Evolutionary conservation across 2,888 invertebrate genomes (phyloP).

Genomic region (Heteropelma amictum): DNA sequence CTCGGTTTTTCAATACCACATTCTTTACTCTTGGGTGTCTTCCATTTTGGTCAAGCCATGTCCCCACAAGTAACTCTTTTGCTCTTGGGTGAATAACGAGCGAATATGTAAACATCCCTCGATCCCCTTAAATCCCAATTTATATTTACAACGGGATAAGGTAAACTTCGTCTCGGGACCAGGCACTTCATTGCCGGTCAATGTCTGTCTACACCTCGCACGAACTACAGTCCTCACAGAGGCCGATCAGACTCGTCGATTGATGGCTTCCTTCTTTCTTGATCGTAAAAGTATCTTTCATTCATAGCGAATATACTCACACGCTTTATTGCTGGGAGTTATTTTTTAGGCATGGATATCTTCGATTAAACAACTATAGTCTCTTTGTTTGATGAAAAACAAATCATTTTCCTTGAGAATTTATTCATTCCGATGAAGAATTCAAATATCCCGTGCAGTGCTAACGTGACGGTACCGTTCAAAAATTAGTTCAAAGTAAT

Average conservation of each 20-base stretch:
- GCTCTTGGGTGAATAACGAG: slow-evolving; percentile 49
- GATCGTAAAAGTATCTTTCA: slow-evolving; percentile 31
- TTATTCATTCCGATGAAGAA: no score
- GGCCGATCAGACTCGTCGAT: slow-evolving; percentile 60
- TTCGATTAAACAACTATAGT: no score
- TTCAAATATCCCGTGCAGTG: no score
- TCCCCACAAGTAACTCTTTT: slow-evolving; percentile 3
- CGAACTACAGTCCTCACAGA: slow-evolving; percentile 47
- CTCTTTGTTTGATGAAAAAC: no score
- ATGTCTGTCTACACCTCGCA: slow-evolving; percentile 72
- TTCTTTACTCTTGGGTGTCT: not conserved
- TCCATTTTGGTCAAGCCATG: not conserved
- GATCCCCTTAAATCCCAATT: slow-evolving; percentile 52
- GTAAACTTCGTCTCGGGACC: slow-evolving; percentile 71
- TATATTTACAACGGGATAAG: slow-evolving; percentile 73
- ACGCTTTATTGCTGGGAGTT: no score
- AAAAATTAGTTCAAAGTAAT: no score
- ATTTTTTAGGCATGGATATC: no score
- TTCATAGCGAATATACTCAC: not conserved
- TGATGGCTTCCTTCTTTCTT: slow-evolving; percentile 66
- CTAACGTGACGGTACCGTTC: no score
- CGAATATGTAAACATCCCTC: slow-evolving; percentile 23
- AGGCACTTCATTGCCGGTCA: slow-evolving; percentile 69
- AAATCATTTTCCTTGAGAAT: no score
- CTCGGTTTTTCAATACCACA: no score